These are phyloP conservation scores for Actinernus sp. DNA, from an alignment of 92 coral and sea anemone genomes.

Conservation along the genomic window DNA sequence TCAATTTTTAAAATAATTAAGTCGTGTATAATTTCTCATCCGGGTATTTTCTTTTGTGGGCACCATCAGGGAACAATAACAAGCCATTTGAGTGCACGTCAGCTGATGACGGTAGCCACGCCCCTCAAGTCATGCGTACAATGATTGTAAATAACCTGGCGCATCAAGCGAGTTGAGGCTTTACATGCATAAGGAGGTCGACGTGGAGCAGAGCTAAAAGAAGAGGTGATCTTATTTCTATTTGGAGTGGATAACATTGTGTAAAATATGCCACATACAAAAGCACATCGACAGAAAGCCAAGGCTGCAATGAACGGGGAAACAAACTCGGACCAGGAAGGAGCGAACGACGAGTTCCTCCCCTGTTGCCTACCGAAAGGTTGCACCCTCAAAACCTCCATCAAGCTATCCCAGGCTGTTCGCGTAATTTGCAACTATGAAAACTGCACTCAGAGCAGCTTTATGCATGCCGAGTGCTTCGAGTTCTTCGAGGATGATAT, in stretches of 20 bases:
- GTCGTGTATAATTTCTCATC: too few species aligned
- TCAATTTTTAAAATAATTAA: too few species aligned
- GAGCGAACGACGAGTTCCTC: constrained; percentile 68
- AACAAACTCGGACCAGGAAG: constrained; percentile 27
- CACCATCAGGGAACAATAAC: constrained; percentile 32
- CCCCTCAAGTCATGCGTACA: constrained; percentile 76
- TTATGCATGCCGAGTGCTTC: constrained; percentile 96
- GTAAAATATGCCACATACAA: constrained; percentile 87
- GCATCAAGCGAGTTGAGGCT: constrained; percentile 10
- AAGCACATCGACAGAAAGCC: constrained; percentile 85
- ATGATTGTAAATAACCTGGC: constrained; percentile 59
- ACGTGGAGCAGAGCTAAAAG: constrained; percentile 50
- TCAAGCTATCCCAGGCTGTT: constrained; percentile 80
- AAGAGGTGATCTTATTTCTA: constrained; percentile 66
- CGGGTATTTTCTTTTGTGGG: constrained; percentile 27
- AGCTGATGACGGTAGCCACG: constrained; percentile 78
- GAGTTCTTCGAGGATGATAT: constrained; percentile 97
- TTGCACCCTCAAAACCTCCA: constrained; percentile 83
- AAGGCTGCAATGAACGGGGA: constrained; percentile 87
- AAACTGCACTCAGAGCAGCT: constrained; percentile 82
- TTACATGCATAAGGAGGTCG: constrained; percentile 28
- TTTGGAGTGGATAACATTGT: constrained; percentile 24
- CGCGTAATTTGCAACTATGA: constrained; percentile 98
- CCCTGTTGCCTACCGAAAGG: constrained; percentile 97
- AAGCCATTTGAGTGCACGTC: constrained; percentile 64